Evolutionary conservation across 2,888 invertebrate species (phyloP), one percentile per base, ranked within the genome.

Genomic region (Ischnura elegans): DNA sequence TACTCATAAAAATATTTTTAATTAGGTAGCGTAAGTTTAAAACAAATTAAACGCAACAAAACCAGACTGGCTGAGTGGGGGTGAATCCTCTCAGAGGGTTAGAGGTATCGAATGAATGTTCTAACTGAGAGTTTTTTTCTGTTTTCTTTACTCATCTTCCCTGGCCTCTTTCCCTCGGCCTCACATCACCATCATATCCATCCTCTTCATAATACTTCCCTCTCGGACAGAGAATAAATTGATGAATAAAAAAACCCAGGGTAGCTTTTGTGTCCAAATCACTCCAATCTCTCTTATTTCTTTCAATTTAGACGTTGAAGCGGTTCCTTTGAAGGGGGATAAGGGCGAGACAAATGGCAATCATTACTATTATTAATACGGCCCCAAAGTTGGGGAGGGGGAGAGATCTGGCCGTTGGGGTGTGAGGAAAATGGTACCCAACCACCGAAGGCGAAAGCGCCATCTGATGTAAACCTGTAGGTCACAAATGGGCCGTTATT

Each of bases 401-500:
- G n/a, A 8, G 76, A 13, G 0, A 29, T 29, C 10, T 10, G 36
- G 21, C 76, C 36, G 76, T 10, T 10, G 36, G 25, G 76, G 29
- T 36, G 16, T 5, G 76, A 61, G n/a, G 2, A 29, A 13, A 29
- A 3, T 16, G 36, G 10, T 21, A 8, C 66, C 36, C 36, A 21
- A 36, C 61, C 61, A 13, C 76, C 76, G 36, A 36, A 29, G 36
- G 76, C 76, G 76, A 76, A 76, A 76, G 76, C 76, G 1, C 61
- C 76, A 8, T 29, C 51, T 51, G 51, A 51, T 76, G 76, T 29
- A 76, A 76, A 76, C 36, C 76, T 76, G 76, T n/a, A 76, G 76
- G 76, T 76, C 76, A 76, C 76, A 76, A 76, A 76, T 76, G 76
- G 76, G 76, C 76, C 76, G 76, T n/a, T 76, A 76, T 76, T 76